Base-by-base conservation (phyloP, 2,113 vertebrate genomes). In the Gadus chalcogrammus region DNA sequence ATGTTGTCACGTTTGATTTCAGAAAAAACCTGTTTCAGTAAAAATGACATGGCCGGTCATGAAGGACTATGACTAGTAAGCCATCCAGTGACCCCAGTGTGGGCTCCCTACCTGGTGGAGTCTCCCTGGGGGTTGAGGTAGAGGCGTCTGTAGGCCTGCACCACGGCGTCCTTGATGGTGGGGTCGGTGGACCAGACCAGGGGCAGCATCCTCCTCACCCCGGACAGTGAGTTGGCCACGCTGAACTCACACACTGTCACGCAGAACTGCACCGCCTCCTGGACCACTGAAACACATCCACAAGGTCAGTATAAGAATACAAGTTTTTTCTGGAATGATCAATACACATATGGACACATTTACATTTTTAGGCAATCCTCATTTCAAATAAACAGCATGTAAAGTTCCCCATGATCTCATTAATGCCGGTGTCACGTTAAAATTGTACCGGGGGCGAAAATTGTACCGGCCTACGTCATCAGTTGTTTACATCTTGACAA, bases 261-360 rank as follows among this genome's bases (percentile, higher is more conserved):
- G 67, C 97, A 98, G 88, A 99, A 99, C 84, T 98, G 94, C 73
- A 98, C 94, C 2, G 94, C 93, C 87, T 99, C 97, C 85, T 96
- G 97, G 18, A 98, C 96, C 85, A 99, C 97, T 99, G 83, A 27
- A 62, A 64, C 8, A 24, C 16, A 56, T 8, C 3, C 2, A 22
- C 16, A 5, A 1, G 56, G 7, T 20, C 7, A 61, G n/a, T 22
- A 9, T 11, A 22, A 3, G 59, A 7, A 1, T 20, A 17, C 4
- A 9, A 0, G 20, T 20, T 20, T 15, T 17, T 55, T 9, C 9
- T 16, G 52, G 52, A 1, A 55, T 55, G 52, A 16, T 13, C n/a
- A 1, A 56, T 56, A 15, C 42, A 48, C 2, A 12, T n/a, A 58
- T 16, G n/a, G 3, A 58, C 2, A 58, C 15, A 17, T 58, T 13